Conservation (phyloP, 2,797 vertebrate species). For the Betta splendens region DNA sequence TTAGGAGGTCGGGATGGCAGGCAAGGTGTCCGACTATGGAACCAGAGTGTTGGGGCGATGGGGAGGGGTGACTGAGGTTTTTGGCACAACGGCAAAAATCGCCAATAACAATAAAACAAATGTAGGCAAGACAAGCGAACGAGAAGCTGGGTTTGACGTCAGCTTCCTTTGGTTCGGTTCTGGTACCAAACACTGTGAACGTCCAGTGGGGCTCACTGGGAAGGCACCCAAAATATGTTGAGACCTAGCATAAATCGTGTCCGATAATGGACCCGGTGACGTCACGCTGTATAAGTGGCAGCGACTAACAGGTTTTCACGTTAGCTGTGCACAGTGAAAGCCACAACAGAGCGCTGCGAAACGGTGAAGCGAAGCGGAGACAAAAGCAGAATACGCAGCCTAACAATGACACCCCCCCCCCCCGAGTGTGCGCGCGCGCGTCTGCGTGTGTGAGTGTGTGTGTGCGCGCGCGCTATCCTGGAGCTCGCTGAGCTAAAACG, state of each 20-base stretch:
- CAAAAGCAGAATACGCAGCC: background rate
- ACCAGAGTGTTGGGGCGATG: slow-evolving; percentile 14
- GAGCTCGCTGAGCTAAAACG: slow-evolving; percentile 33
- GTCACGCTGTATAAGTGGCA: slow-evolving; percentile 49
- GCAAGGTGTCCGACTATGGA: slow-evolving; percentile 43
- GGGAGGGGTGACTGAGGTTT: slow-evolving; percentile 37
- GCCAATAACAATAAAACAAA: background rate
- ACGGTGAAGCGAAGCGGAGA: accelerated
- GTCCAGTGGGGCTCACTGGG: background rate
- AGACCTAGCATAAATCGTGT: slow-evolving; percentile 39
- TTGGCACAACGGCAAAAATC: slow-evolving; percentile 26
- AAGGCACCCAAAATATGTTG: background rate
- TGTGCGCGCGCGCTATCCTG: background rate
- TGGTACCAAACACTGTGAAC: background rate
- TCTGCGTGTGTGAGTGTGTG: no score
- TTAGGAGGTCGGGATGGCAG: slow-evolving; percentile 5
- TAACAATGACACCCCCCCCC: background rate
- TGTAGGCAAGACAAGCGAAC: background rate
- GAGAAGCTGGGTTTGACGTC: accelerated
- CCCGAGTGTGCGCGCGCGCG: no score
- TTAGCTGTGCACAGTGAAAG: slow-evolving; percentile 1
- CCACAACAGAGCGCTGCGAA: background rate
- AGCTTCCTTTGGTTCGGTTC: accelerated
- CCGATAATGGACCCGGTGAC: slow-evolving; percentile 63
- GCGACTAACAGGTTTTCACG: slow-evolving; percentile 41